Evolutionary conservation across 2,888 invertebrate genomes (phyloP).

Genomic region (Drosophila austrosaltans): DNA sequence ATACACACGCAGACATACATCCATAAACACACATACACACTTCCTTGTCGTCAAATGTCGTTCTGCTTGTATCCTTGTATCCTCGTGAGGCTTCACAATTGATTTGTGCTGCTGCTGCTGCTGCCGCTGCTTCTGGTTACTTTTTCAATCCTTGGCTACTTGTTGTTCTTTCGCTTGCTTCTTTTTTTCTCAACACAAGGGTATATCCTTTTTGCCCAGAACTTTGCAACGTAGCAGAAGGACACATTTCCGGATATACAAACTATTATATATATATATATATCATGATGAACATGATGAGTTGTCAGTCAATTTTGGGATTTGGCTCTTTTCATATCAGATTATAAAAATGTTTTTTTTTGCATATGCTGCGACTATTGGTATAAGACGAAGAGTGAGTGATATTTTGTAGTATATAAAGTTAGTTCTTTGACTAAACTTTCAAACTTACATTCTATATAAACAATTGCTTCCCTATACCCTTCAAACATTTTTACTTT

Average conservation of each 20-base stretch:
- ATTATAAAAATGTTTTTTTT: no score
- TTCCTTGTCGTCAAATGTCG: slow-evolving; percentile 33
- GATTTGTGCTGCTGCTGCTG: slow-evolving; percentile 45
- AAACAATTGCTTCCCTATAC: no score
- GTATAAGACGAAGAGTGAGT: no score
- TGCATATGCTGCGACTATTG: no score
- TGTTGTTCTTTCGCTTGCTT: slow-evolving; percentile 15
- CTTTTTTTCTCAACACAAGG: neutral
- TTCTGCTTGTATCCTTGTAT: slow-evolving; percentile 25
- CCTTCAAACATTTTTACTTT: no score
- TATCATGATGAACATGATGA: neutral
- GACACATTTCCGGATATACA: neutral
- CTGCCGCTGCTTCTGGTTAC: slow-evolving; percentile 31
- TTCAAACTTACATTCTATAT: no score
- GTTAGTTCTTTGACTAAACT: no score
- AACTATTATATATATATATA: neutral
- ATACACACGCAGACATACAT: slow-evolving; percentile 2
- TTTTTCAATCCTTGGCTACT: slow-evolving; percentile 50
- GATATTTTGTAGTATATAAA: no score
- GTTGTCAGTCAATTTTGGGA: neutral
- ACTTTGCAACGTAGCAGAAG: neutral
- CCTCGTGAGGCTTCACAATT: slow-evolving; percentile 54
- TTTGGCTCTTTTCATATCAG: neutral
- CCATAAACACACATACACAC: slow-evolving; percentile 15
- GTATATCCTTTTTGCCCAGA: neutral